Base-by-base conservation (phyloP, 2,888 invertebrate species). In the Spicauda simplicius region DNA sequence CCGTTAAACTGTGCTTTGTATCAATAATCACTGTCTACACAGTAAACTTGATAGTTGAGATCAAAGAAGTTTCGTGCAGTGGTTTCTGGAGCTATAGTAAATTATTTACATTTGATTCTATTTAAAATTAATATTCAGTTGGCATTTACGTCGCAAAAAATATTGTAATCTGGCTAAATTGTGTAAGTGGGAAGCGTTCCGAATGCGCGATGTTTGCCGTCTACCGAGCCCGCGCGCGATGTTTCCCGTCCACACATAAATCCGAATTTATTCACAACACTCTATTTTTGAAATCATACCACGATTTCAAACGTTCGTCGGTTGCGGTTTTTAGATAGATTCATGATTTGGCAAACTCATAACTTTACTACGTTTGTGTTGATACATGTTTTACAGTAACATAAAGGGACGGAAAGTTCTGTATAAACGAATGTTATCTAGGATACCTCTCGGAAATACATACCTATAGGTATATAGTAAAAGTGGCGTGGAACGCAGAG, bases 221-320 rank as follows among this genome's bases (percentile, higher is more conserved):
- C 41, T 25, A 30, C 48, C 30, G 5, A 16, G 52, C 25, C 52
- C 7, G 37, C n/a, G 5, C 25, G 25, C 25, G 25, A 25, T 25
- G 25, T 25, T 48, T 3, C 56, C 30, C 18, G 53, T 20, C 19
- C 18, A 56, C 56, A 65, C 59, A 65, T 64, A 64, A 64, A 50
- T 57, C 37, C n/a, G 3, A 64, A 65, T 60, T 60, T 66, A 66
- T 60, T 54, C 65, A 60, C 59, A 60, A 60, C 65, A 55, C 33
- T 66, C 65, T 66, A 66, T 60, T 66, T 66, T 66, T 55, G 45
- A 60, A 48, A 59, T 45, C 45, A 66, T 16, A 18, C 18, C 8
- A 19, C 12, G 37, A 20, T 41, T 25, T 16, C 41, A 20, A 53
- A 37, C 37, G 50, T 56, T 52, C 12, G 12, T 19, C n/a, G n/a